Base-by-base conservation (phyloP, 2,888 invertebrate genomes). In the Euphydryas editha region DNA sequence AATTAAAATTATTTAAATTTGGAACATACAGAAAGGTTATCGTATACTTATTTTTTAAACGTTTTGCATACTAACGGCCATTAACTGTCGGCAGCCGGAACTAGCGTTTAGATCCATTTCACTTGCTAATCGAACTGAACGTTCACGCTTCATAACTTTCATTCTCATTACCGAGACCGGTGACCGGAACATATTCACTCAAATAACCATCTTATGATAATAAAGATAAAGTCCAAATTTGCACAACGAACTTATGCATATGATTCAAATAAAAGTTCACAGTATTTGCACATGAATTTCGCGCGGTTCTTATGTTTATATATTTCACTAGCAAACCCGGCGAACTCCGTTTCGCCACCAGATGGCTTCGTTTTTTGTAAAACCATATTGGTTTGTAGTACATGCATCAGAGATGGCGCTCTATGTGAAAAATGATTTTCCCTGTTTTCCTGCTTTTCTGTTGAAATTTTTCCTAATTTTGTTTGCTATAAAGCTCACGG, bases 141-240 rank as follows among this genome's bases (percentile, higher is more conserved):
- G 79, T 83, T 77, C 81, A 78, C 77, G 77, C 78, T 74, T 81
- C 78, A 78, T 79, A 78, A 85, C 86, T 87, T 88, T 87, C 85
- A 76, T 83, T 86, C 78, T 85, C 80, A 64, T 69, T 65, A 63
- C 68, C 62, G 68, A 39, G 54, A 55, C 49, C 65, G 59, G 44
- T 67, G 69, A 67, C 61, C 58, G 63, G 54, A 17, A 63, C 30
- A 36, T 18, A n/a, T 21, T n/a, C 55, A 13, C 46, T 54, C 18
- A 20, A 66, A 65, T 39, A n/a, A 42, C 60, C 20, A 21, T 55
- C 68, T 55, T 56, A 61, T 44, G 39, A 30, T 1, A 1, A 11
- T 10, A 30, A 11, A 15, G 20, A 62, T 20, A 63, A 21, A 30
- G 70, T 47, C 24, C 10, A 63, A 47, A 58, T 57, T 61, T 8